Percentiles rank a stretch among this genome's conserved stretches.
These are phyloP conservation scores for Elanoides forficatus DNA, from an alignment of 2,113 vertebrate genomes.

Conservation along the genomic window DNA sequence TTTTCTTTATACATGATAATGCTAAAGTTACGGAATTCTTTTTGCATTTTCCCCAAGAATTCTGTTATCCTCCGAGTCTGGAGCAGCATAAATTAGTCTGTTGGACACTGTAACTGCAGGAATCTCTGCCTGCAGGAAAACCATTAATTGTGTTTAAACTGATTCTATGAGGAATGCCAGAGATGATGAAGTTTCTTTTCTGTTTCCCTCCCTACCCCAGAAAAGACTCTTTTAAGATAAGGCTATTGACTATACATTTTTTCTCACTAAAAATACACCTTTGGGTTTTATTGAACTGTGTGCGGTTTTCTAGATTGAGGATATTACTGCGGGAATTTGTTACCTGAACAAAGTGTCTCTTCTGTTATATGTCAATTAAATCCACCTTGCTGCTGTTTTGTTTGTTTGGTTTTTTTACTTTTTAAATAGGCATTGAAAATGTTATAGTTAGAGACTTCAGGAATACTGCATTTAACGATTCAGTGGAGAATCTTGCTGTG, in stretches of 20 bases:
- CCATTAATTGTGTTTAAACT: constrained; percentile 41
- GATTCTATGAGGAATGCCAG: not conserved
- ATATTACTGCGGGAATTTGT: not conserved
- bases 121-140: not conserved
- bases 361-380: not conserved
- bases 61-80: not conserved
- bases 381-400: not conserved
- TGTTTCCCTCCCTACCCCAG: not conserved
- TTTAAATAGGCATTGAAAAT: not conserved
- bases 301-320: not conserved
- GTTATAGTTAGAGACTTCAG: not conserved
- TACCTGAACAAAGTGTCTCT: not conserved
- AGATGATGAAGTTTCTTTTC: not conserved
- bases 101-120: not conserved
- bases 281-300: not conserved
- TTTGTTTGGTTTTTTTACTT: not conserved
- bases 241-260: not conserved
- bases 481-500: not conserved
- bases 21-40: not conserved
- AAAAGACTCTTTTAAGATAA: not conserved
- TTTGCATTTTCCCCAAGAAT: constrained; percentile 5
- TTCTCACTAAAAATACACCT: not conserved
- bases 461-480: not conserved
- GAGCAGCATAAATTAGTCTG: constrained; percentile 9
- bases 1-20: not conserved